Conservation (phyloP, 2,113 vertebrate genomes). For the Mesocricetus auratus region DNA sequence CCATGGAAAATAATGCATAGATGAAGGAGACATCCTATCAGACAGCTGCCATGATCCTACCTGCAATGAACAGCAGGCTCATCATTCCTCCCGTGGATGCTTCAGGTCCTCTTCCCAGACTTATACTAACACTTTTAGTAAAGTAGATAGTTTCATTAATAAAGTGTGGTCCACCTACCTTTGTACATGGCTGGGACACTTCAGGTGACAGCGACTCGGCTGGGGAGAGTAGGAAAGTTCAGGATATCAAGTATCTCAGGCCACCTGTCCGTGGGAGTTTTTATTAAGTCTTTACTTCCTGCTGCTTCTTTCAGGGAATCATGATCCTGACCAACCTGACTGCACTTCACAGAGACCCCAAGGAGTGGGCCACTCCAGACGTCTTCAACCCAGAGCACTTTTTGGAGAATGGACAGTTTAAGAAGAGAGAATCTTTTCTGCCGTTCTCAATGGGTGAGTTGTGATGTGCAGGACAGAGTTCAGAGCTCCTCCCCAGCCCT, state of each 20-base stretch:
- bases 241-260: neutral
- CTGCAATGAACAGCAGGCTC: neutral
- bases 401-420: conserved; percentile 91
- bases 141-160: neutral
- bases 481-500: neutral
- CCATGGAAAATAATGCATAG: neutral
- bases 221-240: neutral
- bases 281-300: neutral
- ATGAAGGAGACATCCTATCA: neutral
- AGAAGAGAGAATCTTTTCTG: conserved; percentile 90
- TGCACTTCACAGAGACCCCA: conserved; percentile 90
- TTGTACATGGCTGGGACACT: neutral
- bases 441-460: conserved; percentile 92
- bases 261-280: rapidly evolving
- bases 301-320: conserved; percentile 85
- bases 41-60: neutral
- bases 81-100: neutral
- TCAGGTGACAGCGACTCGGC: neutral
- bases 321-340: conserved; percentile 87
- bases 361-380: conserved; percentile 90
- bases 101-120: neutral
- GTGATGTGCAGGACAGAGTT: neutral
- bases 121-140: neutral
- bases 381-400: conserved; percentile 93
- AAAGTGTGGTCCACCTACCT: neutral